Conservation (phyloP, 2,888 invertebrate species). For the Lasioglossum morio region DNA sequence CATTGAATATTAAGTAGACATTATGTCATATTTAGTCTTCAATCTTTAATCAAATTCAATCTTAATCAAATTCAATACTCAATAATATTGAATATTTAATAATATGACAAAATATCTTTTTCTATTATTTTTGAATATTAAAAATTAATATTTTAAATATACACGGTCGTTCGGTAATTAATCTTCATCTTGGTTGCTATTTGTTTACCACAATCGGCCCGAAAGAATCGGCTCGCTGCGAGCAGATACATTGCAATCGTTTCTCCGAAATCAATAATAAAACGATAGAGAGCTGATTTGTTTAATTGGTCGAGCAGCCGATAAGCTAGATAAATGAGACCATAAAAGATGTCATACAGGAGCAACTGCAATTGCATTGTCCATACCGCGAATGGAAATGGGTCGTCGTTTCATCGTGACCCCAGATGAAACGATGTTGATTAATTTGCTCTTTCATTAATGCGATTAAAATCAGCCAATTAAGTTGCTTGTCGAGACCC, state of each 20-base stretch:
- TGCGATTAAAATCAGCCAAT: conserved; percentile 69
- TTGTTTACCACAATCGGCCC: not conserved
- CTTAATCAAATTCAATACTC: no score
- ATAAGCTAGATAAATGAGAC: conserved; percentile 51
- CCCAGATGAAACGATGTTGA: conserved; percentile 61
- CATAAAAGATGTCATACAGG: conserved; percentile 56
- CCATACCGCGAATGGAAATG: conserved; percentile 73
- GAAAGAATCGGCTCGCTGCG: not conserved
- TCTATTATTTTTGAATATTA: no score
- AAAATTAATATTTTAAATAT: no score
- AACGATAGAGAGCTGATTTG: conserved; percentile 28
- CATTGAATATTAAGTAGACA: no score
- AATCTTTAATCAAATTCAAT: no score
- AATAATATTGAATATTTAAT: no score
- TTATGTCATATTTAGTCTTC: no score
- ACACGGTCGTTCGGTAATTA: no score
- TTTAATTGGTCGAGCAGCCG: conserved; percentile 48
- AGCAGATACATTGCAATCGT: conserved; percentile 27
- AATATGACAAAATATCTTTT: no score
- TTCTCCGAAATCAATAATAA: conserved; percentile 54
- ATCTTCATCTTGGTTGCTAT: not conserved
- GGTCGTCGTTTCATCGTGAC: conserved; percentile 74
- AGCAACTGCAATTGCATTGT: conserved; percentile 73
- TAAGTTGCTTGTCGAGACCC: conserved; percentile 67
- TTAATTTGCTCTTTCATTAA: conserved; percentile 69